A percentile compares a stretch with the other conserved stretches of the same genome.
These are phyloP conservation scores for Eonycteris spelaea DNA, from an alignment of 2,113 vertebrate species.

Conservation along the genomic window DNA sequence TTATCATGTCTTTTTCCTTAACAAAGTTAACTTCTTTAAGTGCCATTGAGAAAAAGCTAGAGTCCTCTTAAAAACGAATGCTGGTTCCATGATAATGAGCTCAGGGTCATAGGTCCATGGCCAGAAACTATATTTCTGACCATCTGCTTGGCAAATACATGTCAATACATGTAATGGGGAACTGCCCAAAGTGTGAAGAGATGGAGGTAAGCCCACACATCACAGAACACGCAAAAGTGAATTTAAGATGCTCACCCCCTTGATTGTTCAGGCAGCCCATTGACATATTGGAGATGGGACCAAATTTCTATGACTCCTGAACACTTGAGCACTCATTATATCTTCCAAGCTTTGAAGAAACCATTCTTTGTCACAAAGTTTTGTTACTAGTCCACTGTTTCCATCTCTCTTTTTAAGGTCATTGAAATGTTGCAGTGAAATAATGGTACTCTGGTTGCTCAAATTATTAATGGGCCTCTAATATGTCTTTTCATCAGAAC, in stretches of 20 bases:
- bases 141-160: not conserved
- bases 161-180: not conserved
- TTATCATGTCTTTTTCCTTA: not conserved
- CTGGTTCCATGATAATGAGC: not conserved
- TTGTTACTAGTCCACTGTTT: not conserved
- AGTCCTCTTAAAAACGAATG: not conserved
- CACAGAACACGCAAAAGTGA: not conserved
- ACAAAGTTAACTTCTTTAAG: conserved; percentile 7
- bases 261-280: not conserved
- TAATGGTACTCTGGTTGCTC: not conserved
- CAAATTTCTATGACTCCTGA: not conserved
- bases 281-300: not conserved
- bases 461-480: conserved; percentile 2
- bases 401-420: not conserved
- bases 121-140: not conserved
- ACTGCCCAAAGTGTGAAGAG: not conserved
- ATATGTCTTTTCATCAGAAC: not conserved
- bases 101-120: not conserved
- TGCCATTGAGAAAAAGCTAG: not conserved
- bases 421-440: not conserved
- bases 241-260: not conserved
- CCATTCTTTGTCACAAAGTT: not conserved
- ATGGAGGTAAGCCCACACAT: not conserved
- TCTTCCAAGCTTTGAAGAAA: not conserved
- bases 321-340: not conserved